phyloP scores from a whole-genome alignment of 2,888 invertebrate species.

The Petrophora chlorosata region DNA sequence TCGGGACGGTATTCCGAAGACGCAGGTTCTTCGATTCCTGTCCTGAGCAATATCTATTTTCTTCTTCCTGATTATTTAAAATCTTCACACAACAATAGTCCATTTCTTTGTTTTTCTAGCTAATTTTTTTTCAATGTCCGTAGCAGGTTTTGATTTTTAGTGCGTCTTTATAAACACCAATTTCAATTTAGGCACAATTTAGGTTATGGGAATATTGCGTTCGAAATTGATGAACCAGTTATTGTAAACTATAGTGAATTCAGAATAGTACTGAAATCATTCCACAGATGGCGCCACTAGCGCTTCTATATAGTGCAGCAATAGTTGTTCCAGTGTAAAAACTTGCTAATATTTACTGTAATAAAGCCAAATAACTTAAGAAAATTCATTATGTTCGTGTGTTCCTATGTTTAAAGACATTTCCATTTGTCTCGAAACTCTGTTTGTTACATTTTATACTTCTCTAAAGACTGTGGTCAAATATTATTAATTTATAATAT shows the following conservation, averaged over 20 bases:
- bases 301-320: constrained; percentile 44
- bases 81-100: no score
- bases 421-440: constrained; percentile 59
- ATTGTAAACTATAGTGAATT: constrained; percentile 2
- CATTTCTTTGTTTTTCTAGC: no score
- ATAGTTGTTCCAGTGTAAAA: constrained; percentile 41
- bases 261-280: constrained; percentile 61
- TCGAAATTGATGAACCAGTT: not conserved
- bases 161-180: no score
- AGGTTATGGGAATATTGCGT: no score
- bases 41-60: no score
- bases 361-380: constrained; percentile 63
- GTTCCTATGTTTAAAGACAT: constrained; percentile 77
- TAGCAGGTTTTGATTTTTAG: no score
- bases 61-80: no score
- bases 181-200: no score
- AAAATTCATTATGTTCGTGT: constrained; percentile 60
- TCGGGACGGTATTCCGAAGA: no score
- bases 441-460: constrained; percentile 66
- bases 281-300: constrained; percentile 55
- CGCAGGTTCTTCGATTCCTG: no score
- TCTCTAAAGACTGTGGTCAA: constrained; percentile 77
- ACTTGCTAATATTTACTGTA: constrained; percentile 51
- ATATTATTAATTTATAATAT: constrained; percentile 77
- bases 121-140: no score